A percentile compares a stretch with the other conserved stretches of the same genome.
Evolutionary conservation across 2,888 invertebrate species (phyloP).

Genomic region (Zygothrica quintamaculata): DNA sequence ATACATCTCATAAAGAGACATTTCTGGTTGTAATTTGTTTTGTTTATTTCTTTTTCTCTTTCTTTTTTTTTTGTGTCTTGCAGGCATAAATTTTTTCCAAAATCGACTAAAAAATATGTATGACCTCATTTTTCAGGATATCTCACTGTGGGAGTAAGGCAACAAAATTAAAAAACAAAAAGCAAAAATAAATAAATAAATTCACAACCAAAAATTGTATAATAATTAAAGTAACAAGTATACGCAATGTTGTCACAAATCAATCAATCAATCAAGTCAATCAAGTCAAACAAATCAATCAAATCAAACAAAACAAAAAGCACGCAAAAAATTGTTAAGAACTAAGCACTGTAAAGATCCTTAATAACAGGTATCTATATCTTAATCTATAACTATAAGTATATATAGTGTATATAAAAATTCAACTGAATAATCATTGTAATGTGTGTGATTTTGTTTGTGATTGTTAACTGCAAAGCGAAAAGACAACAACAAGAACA

Average conservation of each 20-base stretch:
- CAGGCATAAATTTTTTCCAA: conserved; percentile 85
- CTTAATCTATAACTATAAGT: conserved; percentile 14
- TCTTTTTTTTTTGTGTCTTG: conserved; percentile 83
- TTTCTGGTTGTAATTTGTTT: conserved; percentile 77
- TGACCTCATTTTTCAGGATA: conserved; percentile 85
- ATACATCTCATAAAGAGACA: conserved; percentile 52
- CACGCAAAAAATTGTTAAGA: conserved; percentile 34
- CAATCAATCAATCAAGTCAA: too few species aligned
- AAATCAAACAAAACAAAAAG: conserved; percentile 22
- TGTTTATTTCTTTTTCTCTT: conserved; percentile 82
- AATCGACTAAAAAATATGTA: conserved; percentile 85
- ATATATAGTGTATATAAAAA: conserved; percentile 42
- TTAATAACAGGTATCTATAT: conserved; percentile 33
- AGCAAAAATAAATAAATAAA: conserved; percentile 30
- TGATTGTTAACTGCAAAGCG: conserved; percentile 40
- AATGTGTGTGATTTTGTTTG: conserved; percentile 42
- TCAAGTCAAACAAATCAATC: conserved; percentile 10
- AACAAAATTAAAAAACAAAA: conserved; percentile 71
- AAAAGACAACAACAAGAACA: conserved; percentile 52
- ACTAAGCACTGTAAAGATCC: conserved; percentile 44
- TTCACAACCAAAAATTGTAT: too few species aligned
- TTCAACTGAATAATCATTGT: conserved; percentile 31
- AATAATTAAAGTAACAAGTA: conserved; percentile 72
- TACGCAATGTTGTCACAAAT: conserved; percentile 61
- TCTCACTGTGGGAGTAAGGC: conserved; percentile 84